Evolutionary conservation across 2,888 invertebrate species (phyloP).

Genomic region (Candidula unifasciata): DNA sequence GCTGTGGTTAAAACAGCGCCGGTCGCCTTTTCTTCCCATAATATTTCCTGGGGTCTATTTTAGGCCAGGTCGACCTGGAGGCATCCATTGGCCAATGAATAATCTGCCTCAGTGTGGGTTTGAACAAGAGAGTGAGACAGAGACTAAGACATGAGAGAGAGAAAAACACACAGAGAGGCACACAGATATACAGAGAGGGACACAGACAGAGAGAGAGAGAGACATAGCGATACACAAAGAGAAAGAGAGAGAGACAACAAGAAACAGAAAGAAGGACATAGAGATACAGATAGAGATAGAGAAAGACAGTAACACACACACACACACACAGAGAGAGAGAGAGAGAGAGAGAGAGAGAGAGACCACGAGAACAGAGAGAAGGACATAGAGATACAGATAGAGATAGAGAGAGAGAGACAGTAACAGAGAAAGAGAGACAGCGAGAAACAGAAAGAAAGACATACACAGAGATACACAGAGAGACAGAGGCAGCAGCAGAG

Average conservation of each 20-base stretch:
- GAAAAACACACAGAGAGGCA: too few relatives aligned
- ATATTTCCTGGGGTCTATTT: too few relatives aligned
- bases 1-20: too few relatives aligned
- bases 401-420: constrained; percentile 33
- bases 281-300: background rate
- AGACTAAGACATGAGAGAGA: too few relatives aligned
- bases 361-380: background rate
- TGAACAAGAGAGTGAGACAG: too few relatives aligned
- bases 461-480: too few relatives aligned
- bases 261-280: background rate
- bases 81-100: too few relatives aligned
- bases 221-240: background rate
- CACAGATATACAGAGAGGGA: background rate
- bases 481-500: background rate
- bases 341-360: background rate
- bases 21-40: too few relatives aligned
- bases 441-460: too few relatives aligned
- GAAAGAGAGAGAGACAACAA: background rate
- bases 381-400: background rate
- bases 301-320: background rate
- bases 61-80: too few relatives aligned
- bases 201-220: background rate
- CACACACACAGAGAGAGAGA: background rate
- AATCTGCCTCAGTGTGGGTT: too few relatives aligned
- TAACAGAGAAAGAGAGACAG: constrained; percentile 28